Conservation (phyloP, 2,888 invertebrate species). For the Sphaeridia pumilis region DNA sequence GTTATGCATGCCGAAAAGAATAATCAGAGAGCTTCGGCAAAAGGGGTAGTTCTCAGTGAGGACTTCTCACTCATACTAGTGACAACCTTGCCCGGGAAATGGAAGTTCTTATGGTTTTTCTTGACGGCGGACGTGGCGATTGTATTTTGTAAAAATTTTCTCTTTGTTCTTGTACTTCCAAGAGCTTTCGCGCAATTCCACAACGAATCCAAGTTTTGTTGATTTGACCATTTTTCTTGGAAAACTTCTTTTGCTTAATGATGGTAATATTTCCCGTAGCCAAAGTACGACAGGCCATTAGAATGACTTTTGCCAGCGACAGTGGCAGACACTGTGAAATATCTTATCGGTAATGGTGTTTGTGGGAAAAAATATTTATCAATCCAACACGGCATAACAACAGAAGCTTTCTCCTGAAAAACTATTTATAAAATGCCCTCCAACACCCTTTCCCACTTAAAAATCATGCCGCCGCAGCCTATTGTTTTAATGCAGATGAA, state of each 20-base stretch:
- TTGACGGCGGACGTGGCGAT: too few relatives aligned
- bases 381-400: constrained; percentile 15
- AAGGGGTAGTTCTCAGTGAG: too few relatives aligned
- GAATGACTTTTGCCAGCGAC: constrained; percentile 28
- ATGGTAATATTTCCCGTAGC: constrained; percentile 38
- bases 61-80: too few relatives aligned
- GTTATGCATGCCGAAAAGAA: too few relatives aligned
- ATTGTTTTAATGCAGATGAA: constrained; percentile 2
- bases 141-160: too few relatives aligned
- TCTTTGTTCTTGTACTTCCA: too few relatives aligned
- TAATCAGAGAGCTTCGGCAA: too few relatives aligned
- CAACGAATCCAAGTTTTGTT: constrained; percentile 35
- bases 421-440: not conserved
- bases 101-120: too few relatives aligned
- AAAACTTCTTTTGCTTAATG: constrained; percentile 37
- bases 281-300: constrained; percentile 38
- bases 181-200: not conserved
- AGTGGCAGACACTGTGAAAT: not conserved
- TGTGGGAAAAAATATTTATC: constrained; percentile 33
- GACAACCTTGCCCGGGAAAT: too few relatives aligned
- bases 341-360: constrained; percentile 3
- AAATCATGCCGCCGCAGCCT: not conserved
- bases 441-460: not conserved
- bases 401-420: not conserved
- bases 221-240: constrained; percentile 38